phyloP scores from a whole-genome alignment of 2,113 vertebrate genomes.

The Coregonus clupeaformis region DNA sequence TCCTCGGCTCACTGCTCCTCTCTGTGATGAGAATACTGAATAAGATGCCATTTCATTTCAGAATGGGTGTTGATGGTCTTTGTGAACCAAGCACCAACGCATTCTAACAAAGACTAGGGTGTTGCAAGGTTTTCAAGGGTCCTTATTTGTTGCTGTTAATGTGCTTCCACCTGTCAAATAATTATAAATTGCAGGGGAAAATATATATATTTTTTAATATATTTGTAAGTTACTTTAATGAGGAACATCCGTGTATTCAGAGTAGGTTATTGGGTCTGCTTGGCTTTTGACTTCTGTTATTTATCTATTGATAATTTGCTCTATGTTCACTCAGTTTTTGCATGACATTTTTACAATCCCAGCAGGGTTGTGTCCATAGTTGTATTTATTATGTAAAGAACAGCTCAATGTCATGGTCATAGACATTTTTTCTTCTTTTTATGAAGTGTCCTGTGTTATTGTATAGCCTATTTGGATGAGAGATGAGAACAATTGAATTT shows the following conservation, averaged over 20 bases:
- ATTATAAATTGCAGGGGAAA: background rate
- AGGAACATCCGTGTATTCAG: background rate
- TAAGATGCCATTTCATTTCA: slow-evolving; percentile 79
- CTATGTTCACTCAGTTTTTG: slow-evolving; percentile 38
- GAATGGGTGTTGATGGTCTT: slow-evolving; percentile 72
- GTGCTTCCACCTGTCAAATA: slow-evolving; percentile 4
- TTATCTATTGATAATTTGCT: background rate
- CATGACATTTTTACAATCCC: slow-evolving; percentile 39
- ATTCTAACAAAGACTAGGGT: slow-evolving; percentile 47
- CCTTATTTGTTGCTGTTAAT: slow-evolving; percentile 18
- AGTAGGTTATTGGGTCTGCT: background rate
- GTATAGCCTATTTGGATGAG: too few relatives aligned
- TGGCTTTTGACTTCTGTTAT: background rate
- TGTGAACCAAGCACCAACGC: slow-evolving; percentile 59
- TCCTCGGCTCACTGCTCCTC: slow-evolving; percentile 60
- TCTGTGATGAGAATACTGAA: slow-evolving; percentile 82
- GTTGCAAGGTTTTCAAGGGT: slow-evolving; percentile 32
- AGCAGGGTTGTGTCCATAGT: background rate
- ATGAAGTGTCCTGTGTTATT: background rate
- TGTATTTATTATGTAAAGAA: background rate
- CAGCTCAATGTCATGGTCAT: background rate
- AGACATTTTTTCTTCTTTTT: too few relatives aligned
- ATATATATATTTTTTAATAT: too few relatives aligned
- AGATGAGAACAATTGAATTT: background rate
- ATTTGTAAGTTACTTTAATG: too few relatives aligned